These are phyloP conservation scores for Xenops minutus DNA, from an alignment of 2,797 vertebrate species.

Conservation along the genomic window DNA sequence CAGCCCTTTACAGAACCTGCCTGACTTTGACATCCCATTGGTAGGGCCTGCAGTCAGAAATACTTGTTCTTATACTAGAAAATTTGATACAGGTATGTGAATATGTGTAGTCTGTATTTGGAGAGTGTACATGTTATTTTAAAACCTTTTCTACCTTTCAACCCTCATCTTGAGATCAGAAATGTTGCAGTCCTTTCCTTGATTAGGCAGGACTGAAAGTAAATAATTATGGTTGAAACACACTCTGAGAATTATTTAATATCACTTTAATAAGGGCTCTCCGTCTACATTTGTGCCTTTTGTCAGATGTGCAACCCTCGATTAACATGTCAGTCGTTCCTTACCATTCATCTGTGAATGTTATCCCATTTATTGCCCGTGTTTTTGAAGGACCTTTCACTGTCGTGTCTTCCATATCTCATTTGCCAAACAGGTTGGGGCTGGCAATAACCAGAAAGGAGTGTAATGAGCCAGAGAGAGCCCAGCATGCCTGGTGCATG, in stretches of 20 bases:
- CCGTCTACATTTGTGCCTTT: neutral
- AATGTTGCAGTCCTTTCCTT: neutral
- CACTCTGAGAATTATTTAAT: slow-evolving; percentile 7
- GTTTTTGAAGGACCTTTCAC: neutral
- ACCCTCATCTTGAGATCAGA: neutral
- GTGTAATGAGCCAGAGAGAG: slow-evolving; percentile 8
- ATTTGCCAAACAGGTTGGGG: neutral
- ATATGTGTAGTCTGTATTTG: neutral
- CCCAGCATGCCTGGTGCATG: neutral
- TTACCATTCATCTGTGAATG: neutral
- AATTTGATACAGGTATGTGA: neutral
- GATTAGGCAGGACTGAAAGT: neutral
- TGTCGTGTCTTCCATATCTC: neutral
- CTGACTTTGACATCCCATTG: neutral
- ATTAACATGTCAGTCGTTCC: neutral
- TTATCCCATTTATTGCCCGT: neutral
- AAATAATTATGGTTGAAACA: slow-evolving; percentile 5
- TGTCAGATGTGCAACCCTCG: neutral
- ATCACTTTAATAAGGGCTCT: slow-evolving; percentile 6
- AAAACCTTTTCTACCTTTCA: neutral
- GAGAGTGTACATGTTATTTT: neutral
- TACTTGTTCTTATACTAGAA: neutral
- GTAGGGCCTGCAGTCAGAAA: neutral
- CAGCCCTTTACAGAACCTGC: neutral
- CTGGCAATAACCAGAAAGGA: neutral